Percentiles rank a stretch among this genome's conserved stretches.
These are phyloP conservation scores for Adrianichthys oophorus DNA, from an alignment of 2,797 vertebrate species.

Conservation along the genomic window DNA sequence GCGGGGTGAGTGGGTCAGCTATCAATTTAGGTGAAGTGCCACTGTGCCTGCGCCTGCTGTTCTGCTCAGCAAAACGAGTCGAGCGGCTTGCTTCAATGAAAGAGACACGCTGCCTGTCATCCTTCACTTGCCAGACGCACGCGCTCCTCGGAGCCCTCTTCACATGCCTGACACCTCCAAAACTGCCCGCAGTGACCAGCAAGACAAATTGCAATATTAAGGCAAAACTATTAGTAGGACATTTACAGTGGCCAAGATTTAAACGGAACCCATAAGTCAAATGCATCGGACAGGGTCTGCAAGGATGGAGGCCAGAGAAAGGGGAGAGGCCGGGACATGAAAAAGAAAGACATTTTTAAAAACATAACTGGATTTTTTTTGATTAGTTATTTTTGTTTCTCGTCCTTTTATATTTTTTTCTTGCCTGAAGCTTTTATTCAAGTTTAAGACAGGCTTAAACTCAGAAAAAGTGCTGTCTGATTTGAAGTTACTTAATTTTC, in stretches of 20 bases:
- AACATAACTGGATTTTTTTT: too few relatives aligned
- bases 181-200: constrained; percentile 60
- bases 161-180: constrained; percentile 66
- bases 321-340: too few relatives aligned
- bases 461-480: too few relatives aligned
- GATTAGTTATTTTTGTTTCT: too few relatives aligned
- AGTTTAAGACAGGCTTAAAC: too few relatives aligned
- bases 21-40: constrained; percentile 72
- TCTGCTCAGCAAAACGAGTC: constrained; percentile 44
- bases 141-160: constrained; percentile 54
- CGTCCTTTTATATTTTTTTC: too few relatives aligned
- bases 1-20: constrained; percentile 55
- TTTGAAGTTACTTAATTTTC: too few relatives aligned
- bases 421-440: too few relatives aligned
- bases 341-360: too few relatives aligned
- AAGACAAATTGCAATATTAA: constrained; percentile 73
- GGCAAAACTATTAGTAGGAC: constrained; percentile 63
- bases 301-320: constrained; percentile 11
- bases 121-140: constrained; percentile 66
- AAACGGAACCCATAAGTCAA: constrained; percentile 56
- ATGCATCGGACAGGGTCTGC: constrained; percentile 24
- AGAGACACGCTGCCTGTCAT: constrained; percentile 65
- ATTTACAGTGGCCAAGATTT: constrained; percentile 67
- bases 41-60: constrained; percentile 63
- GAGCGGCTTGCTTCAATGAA: constrained; percentile 29